phyloP scores from a whole-genome alignment of 1,140 invertebrate genomes.

The Aphelenchoides avenae region DNA sequence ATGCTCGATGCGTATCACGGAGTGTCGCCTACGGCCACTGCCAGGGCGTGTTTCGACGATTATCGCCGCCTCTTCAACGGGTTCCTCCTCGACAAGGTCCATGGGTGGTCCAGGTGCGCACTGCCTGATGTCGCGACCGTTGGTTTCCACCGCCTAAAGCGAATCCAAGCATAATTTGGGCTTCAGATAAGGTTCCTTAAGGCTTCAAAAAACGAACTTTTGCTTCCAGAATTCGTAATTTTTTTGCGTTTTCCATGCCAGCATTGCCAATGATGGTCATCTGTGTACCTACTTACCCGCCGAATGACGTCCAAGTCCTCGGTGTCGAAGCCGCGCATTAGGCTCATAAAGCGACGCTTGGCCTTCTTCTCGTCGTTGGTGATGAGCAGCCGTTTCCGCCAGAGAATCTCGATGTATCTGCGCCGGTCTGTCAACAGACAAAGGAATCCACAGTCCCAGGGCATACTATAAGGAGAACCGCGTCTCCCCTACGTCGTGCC shows the following conservation, averaged over 20 bases:
- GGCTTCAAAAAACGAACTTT: slow-evolving; percentile 11
- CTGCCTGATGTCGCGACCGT: slow-evolving; percentile 48
- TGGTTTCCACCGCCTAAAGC: slow-evolving; percentile 47
- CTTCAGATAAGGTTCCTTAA: background rate
- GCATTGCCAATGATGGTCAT: too few species aligned
- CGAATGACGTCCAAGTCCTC: slow-evolving; percentile 57
- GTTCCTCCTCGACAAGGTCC: slow-evolving; percentile 53
- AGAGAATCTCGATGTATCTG: slow-evolving; percentile 39
- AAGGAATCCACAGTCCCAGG: slow-evolving; percentile 40
- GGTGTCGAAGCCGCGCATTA: slow-evolving; percentile 58
- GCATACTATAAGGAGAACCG: too few species aligned
- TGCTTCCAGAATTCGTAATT: slow-evolving; percentile 1
- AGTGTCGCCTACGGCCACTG: too few species aligned
- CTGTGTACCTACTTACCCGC: slow-evolving; percentile 46
- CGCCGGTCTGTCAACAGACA: slow-evolving; percentile 46
- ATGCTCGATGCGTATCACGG: too few species aligned
- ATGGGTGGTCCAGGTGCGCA: slow-evolving; percentile 58
- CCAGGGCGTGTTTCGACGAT: too few species aligned
- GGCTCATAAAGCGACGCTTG: slow-evolving; percentile 51
- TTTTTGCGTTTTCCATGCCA: background rate
- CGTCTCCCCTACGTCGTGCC: too few species aligned
- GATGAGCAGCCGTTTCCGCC: slow-evolving; percentile 34
- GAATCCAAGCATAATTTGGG: background rate
- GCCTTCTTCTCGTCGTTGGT: slow-evolving; percentile 56
- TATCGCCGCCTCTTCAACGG: slow-evolving; percentile 28